A percentile compares a stretch with the other conserved stretches of the same genome.
Conservation (phyloP, 2,797 vertebrate genomes). For the Garrulus glandarius region DNA sequence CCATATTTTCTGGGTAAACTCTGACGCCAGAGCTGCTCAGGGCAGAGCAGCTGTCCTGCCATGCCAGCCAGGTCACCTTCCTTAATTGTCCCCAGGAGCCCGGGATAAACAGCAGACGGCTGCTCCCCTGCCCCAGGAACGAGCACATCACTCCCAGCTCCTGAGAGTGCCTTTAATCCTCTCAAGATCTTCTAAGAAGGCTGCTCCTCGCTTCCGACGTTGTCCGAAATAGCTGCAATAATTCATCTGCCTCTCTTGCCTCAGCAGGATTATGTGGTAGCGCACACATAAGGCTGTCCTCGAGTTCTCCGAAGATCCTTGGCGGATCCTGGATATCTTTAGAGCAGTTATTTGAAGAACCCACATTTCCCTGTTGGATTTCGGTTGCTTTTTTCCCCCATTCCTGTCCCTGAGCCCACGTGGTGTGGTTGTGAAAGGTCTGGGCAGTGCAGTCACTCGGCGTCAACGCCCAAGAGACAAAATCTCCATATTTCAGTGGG, state of each 20-base stretch:
- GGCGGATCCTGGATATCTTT: not conserved
- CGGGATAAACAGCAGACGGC: not conserved
- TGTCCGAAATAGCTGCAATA: constrained; percentile 28
- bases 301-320: not conserved
- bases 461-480: not conserved
- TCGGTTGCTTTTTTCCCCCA: not conserved
- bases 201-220: not conserved
- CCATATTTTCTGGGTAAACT: not conserved
- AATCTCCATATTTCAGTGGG: not conserved
- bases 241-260: not conserved
- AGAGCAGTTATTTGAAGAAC: not conserved
- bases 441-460: not conserved
- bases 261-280: not conserved
- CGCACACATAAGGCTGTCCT: not conserved
- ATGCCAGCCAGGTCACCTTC: not conserved
- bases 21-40: not conserved
- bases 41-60: not conserved
- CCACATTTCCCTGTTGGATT: not conserved
- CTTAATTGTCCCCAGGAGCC: not conserved
- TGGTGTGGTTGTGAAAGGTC: not conserved
- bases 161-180: constrained; percentile 38
- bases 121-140: not conserved
- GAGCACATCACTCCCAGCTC: not conserved
- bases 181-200: constrained; percentile 50
- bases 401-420: not conserved